These are phyloP conservation scores for Sesamia inferens DNA, from an alignment of 2,888 invertebrate species.

Conservation along the genomic window DNA sequence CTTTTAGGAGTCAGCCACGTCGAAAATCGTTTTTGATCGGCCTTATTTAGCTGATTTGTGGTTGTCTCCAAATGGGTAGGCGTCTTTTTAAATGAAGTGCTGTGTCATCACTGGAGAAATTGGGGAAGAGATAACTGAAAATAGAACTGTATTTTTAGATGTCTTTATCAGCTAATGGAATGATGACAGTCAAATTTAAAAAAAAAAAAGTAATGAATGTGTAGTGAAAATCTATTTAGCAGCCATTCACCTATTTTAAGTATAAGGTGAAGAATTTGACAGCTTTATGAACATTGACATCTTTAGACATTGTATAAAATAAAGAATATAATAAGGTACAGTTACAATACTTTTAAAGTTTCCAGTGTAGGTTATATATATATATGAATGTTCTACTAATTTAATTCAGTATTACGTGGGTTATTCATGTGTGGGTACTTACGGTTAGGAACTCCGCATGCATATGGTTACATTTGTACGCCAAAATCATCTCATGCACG, in stretches of 20 bases:
- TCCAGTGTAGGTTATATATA: not conserved
- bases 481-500: too few relatives aligned
- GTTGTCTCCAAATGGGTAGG: constrained; percentile 48
- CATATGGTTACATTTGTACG: not conserved
- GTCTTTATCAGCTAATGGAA: not conserved
- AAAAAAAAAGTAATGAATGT: too few relatives aligned
- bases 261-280: too few relatives aligned
- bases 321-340: not conserved
- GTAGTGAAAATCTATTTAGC: too few relatives aligned
- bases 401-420: not conserved
- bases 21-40: constrained; percentile 64
- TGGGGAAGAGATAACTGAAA: constrained; percentile 1
- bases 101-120: constrained; percentile 26
- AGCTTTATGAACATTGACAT: too few relatives aligned
- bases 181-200: not conserved
- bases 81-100: constrained; percentile 37
- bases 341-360: not conserved
- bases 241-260: too few relatives aligned
- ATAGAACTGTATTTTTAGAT: not conserved
- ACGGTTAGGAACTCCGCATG: not conserved
- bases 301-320: too few relatives aligned
- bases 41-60: constrained; percentile 66
- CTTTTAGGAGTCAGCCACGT: constrained; percentile 50
- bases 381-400: too few relatives aligned
- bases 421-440: not conserved